These are phyloP conservation scores for Rhingia campestris DNA, from an alignment of 2,888 invertebrate species.

Conservation along the genomic window DNA sequence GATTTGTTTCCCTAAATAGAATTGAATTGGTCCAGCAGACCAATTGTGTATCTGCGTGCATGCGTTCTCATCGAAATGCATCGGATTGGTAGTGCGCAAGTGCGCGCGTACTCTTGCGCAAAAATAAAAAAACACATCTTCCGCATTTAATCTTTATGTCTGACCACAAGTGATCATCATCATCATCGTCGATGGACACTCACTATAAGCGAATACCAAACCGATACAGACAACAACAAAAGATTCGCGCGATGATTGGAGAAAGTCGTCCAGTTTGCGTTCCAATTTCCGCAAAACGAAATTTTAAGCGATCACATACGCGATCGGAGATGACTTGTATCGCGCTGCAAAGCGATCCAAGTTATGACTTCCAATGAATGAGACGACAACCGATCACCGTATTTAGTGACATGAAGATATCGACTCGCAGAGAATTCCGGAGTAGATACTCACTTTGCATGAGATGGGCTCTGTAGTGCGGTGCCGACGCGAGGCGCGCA, in stretches of 20 bases:
- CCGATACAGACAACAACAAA: conserved; percentile 43
- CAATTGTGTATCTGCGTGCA: conserved; percentile 4
- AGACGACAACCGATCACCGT: conserved; percentile 37
- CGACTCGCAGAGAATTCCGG: conserved; percentile 24
- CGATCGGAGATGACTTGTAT: conserved; percentile 24
- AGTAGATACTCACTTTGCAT: conserved; percentile 47
- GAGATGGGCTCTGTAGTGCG: conserved; percentile 28
- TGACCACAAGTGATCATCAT: conserved; percentile 70
- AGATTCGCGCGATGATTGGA: conserved; percentile 70
- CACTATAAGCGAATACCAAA: not conserved
- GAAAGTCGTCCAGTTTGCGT: conserved; percentile 72
- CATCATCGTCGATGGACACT: conserved; percentile 9
- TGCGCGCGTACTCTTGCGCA: conserved; percentile 49
- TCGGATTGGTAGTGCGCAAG: conserved; percentile 19
- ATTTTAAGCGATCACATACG: conserved; percentile 66
- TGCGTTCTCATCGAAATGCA: conserved; percentile 40
- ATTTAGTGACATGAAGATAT: conserved; percentile 46
- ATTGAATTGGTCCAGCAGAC: conserved; percentile 32
- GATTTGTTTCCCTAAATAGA: conserved; percentile 51
- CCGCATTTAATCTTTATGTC: conserved; percentile 72
- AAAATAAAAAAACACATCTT: conserved; percentile 48
- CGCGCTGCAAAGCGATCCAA: conserved; percentile 9
- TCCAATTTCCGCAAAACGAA: conserved; percentile 72
- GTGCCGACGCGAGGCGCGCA: not conserved
- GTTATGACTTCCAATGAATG: conserved; percentile 66